A percentile compares a stretch with the other conserved stretches of the same genome.
Evolutionary conservation across 53 echinoderm and acorn worm genomes (phyloP).

Genomic region (Holothuria leucospilota): DNA sequence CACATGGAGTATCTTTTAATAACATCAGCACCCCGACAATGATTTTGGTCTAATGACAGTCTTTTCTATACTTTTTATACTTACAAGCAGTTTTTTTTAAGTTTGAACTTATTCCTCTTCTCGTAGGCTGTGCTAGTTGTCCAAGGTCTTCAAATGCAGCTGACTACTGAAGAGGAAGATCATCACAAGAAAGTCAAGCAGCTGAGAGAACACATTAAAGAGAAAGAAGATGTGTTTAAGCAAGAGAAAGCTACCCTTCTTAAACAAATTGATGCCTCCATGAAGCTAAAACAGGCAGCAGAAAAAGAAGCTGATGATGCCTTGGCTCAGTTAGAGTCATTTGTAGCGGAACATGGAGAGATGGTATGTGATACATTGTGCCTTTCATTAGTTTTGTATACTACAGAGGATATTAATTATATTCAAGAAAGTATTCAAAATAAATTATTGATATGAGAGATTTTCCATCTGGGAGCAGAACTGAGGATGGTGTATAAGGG

Average conservation of each 20-base stretch:
- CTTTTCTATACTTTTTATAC: no score
- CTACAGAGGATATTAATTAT: no score
- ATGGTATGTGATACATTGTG: conserved; percentile 56
- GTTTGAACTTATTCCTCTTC: not conserved
- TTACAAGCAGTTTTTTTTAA: no score
- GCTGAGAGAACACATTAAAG: conserved; percentile 75
- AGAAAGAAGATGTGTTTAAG: conserved; percentile 83
- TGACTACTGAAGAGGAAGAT: conserved; percentile 84
- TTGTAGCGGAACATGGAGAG: conserved; percentile 89
- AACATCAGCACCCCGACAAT: no score
- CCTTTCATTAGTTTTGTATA: no score
- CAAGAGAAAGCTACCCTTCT: conserved; percentile 76
- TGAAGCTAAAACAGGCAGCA: conserved; percentile 76
- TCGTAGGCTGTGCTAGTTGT: conserved; percentile 83
- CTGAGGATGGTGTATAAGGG: no score
- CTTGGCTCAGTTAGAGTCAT: conserved; percentile 87
- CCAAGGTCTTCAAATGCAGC: conserved; percentile 84
- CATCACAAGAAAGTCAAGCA: conserved; percentile 80
- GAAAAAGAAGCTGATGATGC: conserved; percentile 94
- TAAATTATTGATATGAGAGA: no score
- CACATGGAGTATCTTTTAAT: no score
- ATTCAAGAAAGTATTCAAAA: no score
- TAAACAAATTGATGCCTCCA: conserved; percentile 74
- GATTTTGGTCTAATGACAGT: no score
- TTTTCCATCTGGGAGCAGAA: no score